Evolutionary conservation across 2,113 vertebrate genomes (phyloP).

Genomic region (Spilogale gracilis): DNA sequence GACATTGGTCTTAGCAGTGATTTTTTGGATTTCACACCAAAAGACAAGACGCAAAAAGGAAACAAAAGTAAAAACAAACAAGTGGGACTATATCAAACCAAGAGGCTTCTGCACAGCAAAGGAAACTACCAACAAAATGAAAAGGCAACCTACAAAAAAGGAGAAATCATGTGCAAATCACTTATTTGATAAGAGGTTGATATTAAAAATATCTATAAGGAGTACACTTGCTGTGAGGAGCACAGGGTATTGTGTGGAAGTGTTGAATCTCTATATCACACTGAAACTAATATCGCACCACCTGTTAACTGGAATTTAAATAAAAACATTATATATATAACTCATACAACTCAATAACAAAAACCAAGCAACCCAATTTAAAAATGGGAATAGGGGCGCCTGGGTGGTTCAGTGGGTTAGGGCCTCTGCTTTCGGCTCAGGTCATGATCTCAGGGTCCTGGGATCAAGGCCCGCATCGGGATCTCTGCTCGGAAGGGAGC

Average conservation of each 20-base stretch:
- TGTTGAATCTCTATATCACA: background rate
- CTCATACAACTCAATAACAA: background rate
- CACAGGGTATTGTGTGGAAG: background rate
- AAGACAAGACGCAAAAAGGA: background rate
- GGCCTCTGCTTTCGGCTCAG: too few species aligned
- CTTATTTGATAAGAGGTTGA: background rate
- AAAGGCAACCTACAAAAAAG: background rate
- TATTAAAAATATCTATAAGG: background rate
- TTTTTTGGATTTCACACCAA: background rate
- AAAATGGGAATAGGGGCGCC: background rate
- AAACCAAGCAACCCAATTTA: background rate
- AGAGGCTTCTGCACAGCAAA: background rate
- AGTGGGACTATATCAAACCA: background rate
- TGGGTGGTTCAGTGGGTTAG: too few species aligned
- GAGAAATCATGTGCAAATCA: background rate
- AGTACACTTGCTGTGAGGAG: background rate
- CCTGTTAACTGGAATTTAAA: background rate
- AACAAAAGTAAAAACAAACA: background rate
- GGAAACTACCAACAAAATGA: background rate
- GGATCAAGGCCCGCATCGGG: too few species aligned
- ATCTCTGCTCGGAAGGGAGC: too few species aligned
- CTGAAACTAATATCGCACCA: background rate
- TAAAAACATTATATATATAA: background rate
- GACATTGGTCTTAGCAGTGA: background rate
- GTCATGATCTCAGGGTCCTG: too few species aligned